These are phyloP conservation scores for Amphiprion ocellaris DNA, from an alignment of 2,113 vertebrate species.

Conservation along the genomic window DNA sequence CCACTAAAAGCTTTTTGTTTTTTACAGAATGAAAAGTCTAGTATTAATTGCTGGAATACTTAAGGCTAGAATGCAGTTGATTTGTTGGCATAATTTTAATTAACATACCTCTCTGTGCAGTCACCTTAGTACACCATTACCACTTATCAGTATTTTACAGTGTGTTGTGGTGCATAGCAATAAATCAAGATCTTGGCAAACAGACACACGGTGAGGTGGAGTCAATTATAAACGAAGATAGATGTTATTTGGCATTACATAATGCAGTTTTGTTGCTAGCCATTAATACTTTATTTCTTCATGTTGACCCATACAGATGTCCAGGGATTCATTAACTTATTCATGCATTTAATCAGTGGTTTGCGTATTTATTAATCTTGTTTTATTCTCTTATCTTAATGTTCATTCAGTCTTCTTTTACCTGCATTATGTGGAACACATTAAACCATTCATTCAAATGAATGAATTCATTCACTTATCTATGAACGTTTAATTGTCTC, in stretches of 20 bases:
- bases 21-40: too few species aligned
- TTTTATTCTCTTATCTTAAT: not conserved
- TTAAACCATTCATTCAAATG: not conserved
- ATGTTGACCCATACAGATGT: not conserved
- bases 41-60: too few species aligned
- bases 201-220: too few species aligned
- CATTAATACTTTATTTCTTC: too few species aligned
- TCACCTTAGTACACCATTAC: too few species aligned
- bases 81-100: too few species aligned
- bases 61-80: too few species aligned
- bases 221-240: too few species aligned
- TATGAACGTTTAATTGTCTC: constrained; percentile 24
- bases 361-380: not conserved
- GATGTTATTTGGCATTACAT: too few species aligned
- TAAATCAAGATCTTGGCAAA: not conserved
- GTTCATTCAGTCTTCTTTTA: not conserved
- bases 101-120: too few species aligned
- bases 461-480: not conserved
- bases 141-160: not conserved
- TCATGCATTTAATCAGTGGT: not conserved
- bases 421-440: not conserved
- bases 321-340: not conserved
- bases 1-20: too few species aligned
- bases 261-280: too few species aligned
- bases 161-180: not conserved